A percentile compares a stretch with the other conserved stretches of the same genome.
Conservation (phyloP, 1,140 invertebrate species). For the Drosophila tropicalis region DNA sequence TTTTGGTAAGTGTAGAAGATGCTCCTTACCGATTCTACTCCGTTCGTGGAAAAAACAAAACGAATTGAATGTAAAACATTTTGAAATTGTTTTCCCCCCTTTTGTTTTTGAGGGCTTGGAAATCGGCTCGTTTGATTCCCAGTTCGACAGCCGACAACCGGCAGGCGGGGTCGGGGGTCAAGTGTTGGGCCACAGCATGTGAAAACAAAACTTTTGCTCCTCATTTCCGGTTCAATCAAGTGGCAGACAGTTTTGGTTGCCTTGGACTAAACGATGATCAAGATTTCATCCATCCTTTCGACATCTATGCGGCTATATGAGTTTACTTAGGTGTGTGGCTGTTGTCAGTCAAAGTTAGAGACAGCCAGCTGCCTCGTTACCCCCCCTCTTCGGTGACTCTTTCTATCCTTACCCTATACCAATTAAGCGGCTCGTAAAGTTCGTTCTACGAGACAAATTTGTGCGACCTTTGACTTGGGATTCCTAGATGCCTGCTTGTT, state of each 20-base stretch:
- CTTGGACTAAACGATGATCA: slow-evolving; percentile 33
- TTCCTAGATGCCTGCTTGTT: slow-evolving; percentile 54
- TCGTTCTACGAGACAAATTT: slow-evolving; percentile 72
- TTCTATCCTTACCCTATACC: slow-evolving; percentile 27
- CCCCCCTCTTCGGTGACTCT: slow-evolving; percentile 9
- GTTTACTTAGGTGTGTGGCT: slow-evolving; percentile 75
- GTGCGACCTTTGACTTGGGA: slow-evolving; percentile 71
- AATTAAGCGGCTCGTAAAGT: slow-evolving; percentile 70
- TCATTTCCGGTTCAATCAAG: slow-evolving; percentile 77
- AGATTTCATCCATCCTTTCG: slow-evolving; percentile 20
- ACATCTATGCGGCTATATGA: neutral
- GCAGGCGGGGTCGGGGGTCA: slow-evolving; percentile 65
- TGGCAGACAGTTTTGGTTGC: slow-evolving; percentile 46
- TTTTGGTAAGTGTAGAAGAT: slow-evolving; percentile 57
- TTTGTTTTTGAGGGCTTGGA: slow-evolving; percentile 17
- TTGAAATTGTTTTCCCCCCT: slow-evolving; percentile 42
- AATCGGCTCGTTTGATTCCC: slow-evolving; percentile 72
- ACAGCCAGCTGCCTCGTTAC: slow-evolving; percentile 59
- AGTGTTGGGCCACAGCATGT: slow-evolving; percentile 68
- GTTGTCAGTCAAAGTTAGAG: slow-evolving; percentile 73
- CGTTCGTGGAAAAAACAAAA: slow-evolving; percentile 50
- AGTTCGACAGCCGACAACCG: slow-evolving; percentile 53
- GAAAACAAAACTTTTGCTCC: slow-evolving; percentile 71
- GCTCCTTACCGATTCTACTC: neutral
- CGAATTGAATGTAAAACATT: slow-evolving; percentile 75